Conservation (phyloP, 2,888 invertebrate genomes). For the Melieria omissa region DNA sequence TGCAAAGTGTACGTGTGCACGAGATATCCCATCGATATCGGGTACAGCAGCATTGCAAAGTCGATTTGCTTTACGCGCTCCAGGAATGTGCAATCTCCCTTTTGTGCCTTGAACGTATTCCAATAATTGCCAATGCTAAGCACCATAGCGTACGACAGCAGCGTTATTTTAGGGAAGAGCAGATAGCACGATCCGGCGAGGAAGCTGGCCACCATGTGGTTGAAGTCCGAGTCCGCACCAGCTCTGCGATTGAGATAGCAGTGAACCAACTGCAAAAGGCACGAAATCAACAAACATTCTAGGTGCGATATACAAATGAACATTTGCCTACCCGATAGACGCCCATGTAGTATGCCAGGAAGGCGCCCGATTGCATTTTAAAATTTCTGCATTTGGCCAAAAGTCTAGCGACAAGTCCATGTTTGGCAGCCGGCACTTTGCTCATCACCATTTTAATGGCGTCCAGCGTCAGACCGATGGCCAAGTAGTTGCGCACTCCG, state of each 20-base stretch:
- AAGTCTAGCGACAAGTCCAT: constrained; percentile 30
- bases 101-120: constrained; percentile 35
- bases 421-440: constrained; percentile 23
- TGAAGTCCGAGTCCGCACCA: constrained; percentile 22
- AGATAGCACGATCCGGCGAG: constrained; percentile 53
- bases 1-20: constrained; percentile 42
- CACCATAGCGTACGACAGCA: constrained; percentile 52
- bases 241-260: constrained; percentile 48
- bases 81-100: constrained; percentile 9
- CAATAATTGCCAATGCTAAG: constrained; percentile 49
- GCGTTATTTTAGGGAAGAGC: constrained; percentile 50
- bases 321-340: constrained; percentile 55
- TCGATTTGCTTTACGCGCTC: constrained; percentile 44
- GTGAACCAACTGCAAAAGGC: constrained; percentile 45
- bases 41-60: constrained; percentile 45
- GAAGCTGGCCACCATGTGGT: constrained; percentile 53
- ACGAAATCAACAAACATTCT: neutral
- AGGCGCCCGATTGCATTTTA: constrained; percentile 47
- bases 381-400: constrained; percentile 41
- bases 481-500: constrained; percentile 52
- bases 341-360: constrained; percentile 54
- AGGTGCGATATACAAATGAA: too few species aligned
- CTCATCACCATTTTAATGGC: constrained; percentile 47
- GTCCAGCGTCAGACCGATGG: constrained; percentile 55
- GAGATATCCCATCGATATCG: constrained; percentile 45